phyloP scores from a whole-genome alignment of 2,113 vertebrate species.

The Gobiocypris rarus region DNA sequence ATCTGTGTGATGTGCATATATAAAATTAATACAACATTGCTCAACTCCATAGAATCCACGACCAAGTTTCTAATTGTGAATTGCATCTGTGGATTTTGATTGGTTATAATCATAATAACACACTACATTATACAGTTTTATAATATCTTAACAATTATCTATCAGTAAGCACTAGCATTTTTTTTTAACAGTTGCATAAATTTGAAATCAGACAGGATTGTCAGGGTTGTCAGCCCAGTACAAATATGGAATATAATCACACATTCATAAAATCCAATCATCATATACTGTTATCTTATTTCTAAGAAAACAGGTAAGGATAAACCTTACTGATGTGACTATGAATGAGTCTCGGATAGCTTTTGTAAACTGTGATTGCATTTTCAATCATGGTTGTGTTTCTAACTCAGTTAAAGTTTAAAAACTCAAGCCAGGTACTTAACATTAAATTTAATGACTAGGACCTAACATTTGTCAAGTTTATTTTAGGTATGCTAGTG shows the following conservation, averaged over 20 bases:
- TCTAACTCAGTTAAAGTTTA: neutral
- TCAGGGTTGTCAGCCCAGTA: neutral
- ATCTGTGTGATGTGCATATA: neutral
- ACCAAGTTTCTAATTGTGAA: too few species aligned
- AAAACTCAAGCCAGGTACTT: neutral
- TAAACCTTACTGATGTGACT: constrained; percentile 37
- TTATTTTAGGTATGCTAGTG: neutral
- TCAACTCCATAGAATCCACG: too few species aligned
- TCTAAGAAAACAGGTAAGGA: constrained; percentile 54
- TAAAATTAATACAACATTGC: neutral
- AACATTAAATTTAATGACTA: neutral
- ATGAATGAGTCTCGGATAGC: fast-evolving
- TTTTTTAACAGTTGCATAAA: too few species aligned
- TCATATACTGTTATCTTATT: constrained; percentile 44
- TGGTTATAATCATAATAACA: too few species aligned
- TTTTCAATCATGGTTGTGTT: constrained; percentile 28
- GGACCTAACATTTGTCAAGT: neutral
- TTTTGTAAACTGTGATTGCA: neutral
- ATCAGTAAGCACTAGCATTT: too few species aligned
- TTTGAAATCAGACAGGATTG: constrained; percentile 26
- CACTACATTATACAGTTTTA: too few species aligned
- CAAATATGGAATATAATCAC: constrained; percentile 40
- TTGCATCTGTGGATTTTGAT: too few species aligned
- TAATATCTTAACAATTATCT: too few species aligned
- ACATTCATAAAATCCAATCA: constrained; percentile 51